Base-by-base conservation (phyloP, 2,113 vertebrate species). In the Dicaeum eximium region DNA sequence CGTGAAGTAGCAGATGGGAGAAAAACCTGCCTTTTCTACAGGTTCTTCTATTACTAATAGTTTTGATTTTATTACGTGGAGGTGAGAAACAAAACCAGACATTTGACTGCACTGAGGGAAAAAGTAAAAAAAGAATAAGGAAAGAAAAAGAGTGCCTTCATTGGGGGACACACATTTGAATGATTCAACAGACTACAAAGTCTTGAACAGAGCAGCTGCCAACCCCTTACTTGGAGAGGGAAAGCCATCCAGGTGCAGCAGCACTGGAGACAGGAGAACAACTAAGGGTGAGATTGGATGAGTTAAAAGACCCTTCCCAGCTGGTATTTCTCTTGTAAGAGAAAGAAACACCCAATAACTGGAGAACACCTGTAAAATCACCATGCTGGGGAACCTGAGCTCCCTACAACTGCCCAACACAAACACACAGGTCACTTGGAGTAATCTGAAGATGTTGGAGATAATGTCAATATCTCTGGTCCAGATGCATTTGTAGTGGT, bases 31-130 rank as follows among this genome's bases (percentile, higher is more conserved):
- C 47, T 31, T 86, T 91, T 73, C 67, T 86, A 62, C 64, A 93
- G 48, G 85, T 90, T 94, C 75, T 80, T 95, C 56, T 93, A 35
- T 90, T 95, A 95, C 85, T 92, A 95, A 85, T 80, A 71, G 81
- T 90, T 95, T 88, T 86, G 65, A 87, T 93, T 93, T 96, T 80
- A 91, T 92, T 95, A 65, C 1, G 10, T 80, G 79, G 27, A 92
- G 79, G 79, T 78, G 85, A 95, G 92, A 96, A 96, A 73, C 74
- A 95, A 95, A 96, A 95, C 92, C 60, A 27, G 37, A 88, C 82
- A 74, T 71, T 73, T 94, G 87, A 94, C 91, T 86, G 60, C 83
- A 83, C 8, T 51, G 56, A 64, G 60, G 23, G 2, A 10, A 1
- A 4, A 25, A 10, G 27, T n/a, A 28, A 27, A 31, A 14, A 25